Evolutionary conservation across 2,113 vertebrate species (phyloP), one percentile per base, ranked within the genome.

Genomic region (Willisornis vidua): DNA sequence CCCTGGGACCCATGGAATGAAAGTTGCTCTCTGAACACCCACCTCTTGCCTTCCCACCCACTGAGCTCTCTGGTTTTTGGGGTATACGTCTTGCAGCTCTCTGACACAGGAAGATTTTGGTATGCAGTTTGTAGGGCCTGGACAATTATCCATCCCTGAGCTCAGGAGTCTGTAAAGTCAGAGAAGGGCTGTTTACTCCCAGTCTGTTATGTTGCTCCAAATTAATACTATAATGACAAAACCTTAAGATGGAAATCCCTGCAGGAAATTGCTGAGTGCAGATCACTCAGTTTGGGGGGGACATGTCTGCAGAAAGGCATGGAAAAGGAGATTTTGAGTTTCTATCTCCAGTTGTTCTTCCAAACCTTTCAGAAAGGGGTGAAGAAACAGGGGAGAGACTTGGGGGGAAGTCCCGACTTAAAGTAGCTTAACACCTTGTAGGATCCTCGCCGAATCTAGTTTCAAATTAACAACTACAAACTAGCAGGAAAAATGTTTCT

Each of bases 401-500:
- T 16, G 31, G 63, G n/a, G 41, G 41, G 26, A 86, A 80, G 17
- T 90, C 67, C 43, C 1, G 1, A 71, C 23, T 79, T 65, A 52
- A 89, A 87, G 61, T 10, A 92, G 86, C 65, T 72, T 71, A 94
- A 93, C 76, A 94, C 85, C 93, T 92, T 95, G 88, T 48, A 95
- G 94, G 93, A 90, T 74, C 57, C 41, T 75, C 0, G 31, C 88
- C 88, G 83, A 92, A 78, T 3, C 7, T 25, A 62, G 61, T 89
- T 92, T 93, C 76, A 88, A 76, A 74, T 92, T 75, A 90, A 78
- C 78, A 93, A 48, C 71, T 90, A 83, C 68, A 63, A 90, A 86
- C 46, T 19, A 83, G 35, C 25, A 52, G 8, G 65, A 43, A 78
- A 94, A 96, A 95, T 41, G 65, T 52, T 81, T 63, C 76, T 76